Conservation (phyloP, 2,113 vertebrate genomes). For the Rhinogobius similis region DNA sequence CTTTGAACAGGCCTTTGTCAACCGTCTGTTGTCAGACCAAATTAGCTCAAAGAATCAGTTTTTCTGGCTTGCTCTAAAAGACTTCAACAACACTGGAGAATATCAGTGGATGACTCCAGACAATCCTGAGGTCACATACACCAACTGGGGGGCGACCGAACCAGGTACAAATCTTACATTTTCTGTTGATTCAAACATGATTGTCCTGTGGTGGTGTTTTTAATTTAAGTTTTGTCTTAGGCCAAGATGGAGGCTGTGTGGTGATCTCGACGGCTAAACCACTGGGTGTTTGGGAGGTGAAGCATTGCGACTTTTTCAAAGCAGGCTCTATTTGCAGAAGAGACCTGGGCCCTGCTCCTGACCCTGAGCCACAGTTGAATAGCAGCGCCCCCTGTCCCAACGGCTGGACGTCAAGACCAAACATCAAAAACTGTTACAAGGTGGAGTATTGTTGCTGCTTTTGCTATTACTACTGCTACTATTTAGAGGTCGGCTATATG, state of each 20-base stretch:
- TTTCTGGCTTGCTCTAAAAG: conserved; percentile 91
- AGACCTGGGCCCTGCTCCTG: conserved; percentile 63
- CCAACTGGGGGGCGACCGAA: conserved; percentile 88
- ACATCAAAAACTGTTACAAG: conserved; percentile 88
- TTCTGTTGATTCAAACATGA: background rate
- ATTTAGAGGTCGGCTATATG: too few relatives aligned
- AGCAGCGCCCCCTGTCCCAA: conserved; percentile 80
- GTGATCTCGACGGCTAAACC: conserved; percentile 80
- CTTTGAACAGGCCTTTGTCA: conserved; percentile 95
- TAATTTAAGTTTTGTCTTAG: conserved; percentile 40
- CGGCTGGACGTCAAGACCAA: conserved; percentile 81
- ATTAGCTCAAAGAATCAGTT: conserved; percentile 70
- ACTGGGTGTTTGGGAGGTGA: conserved; percentile 88
- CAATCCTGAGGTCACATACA: conserved; percentile 76
- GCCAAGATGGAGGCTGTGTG: conserved; percentile 80
- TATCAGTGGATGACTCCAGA: conserved; percentile 83
- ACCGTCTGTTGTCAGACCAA: conserved; percentile 82
- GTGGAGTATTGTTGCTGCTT: conserved; percentile 62
- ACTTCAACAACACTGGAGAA: conserved; percentile 80
- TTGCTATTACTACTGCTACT: too few relatives aligned
- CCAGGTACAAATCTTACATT: conserved; percentile 75
- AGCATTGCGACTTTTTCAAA: conserved; percentile 85
- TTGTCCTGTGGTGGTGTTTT: background rate
- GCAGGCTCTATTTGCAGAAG: conserved; percentile 90
- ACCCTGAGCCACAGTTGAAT: conserved; percentile 72